Conservation (phyloP, 2,797 vertebrate genomes). For the Cuculus canorus region DNA sequence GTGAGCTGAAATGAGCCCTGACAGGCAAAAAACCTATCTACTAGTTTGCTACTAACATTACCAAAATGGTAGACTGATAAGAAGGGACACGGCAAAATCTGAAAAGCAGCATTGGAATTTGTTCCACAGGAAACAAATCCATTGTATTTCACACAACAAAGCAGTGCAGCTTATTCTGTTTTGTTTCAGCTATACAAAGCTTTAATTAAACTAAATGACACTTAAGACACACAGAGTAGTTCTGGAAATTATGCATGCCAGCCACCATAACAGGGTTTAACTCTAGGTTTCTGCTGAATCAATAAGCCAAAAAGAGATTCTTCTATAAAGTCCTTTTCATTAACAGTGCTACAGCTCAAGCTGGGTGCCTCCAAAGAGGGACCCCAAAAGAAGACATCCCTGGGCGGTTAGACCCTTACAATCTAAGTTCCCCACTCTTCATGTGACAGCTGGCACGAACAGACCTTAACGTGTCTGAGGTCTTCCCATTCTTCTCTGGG, state of each 20-base stretch:
- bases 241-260: accelerated
- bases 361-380: neutral
- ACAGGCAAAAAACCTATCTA: neutral
- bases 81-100: neutral
- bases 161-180: neutral
- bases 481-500: neutral
- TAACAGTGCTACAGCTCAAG: neutral
- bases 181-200: neutral
- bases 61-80: neutral
- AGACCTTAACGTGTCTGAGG: too few relatives aligned
- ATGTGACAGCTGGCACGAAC: too few relatives aligned
- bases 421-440: too few relatives aligned
- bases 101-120: neutral
- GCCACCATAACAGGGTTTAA: accelerated
- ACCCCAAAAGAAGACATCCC: neutral
- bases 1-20: neutral
- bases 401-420: too few relatives aligned
- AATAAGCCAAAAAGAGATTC: neutral
- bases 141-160: conserved; percentile 36
- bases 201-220: conserved; percentile 32
- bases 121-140: neutral
- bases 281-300: neutral
- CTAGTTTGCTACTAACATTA: conserved; percentile 21
- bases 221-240: neutral
- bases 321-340: neutral